Evolutionary conservation across 2,113 vertebrate species (phyloP), one percentile per base, ranked within the genome.

Genomic region (Muscicapa adusta): DNA sequence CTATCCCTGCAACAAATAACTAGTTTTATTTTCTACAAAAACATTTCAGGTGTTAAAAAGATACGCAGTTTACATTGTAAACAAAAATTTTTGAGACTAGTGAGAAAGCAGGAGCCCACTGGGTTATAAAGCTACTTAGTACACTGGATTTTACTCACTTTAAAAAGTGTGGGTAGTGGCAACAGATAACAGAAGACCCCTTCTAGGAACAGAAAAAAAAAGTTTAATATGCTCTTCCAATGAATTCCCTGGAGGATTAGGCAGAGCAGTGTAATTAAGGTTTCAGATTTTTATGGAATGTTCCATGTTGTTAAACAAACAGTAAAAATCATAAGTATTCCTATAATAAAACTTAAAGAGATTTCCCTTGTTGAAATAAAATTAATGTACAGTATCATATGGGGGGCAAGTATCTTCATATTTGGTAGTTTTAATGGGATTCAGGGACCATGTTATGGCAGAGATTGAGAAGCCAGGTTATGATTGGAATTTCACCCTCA

Each of bases 271-370:
- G 18, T 92, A 87, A 85, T 93, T 80, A 94, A 58, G 28, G 36
- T 92, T 74, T 90, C 85, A 85, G 66, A 72, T 94, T 18, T 48
- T 96, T 96, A 93, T 83, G 19, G 54, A 80, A 90, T 73, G 94
- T 92, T 81, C 68, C 50, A 15, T 96, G 91, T 86, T 96, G 89
- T 96, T 95, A 96, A 91, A 84, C 77, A 96, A 95, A 89, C 88
- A 91, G 67, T 91, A 95, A 97, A 96, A 97, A 50, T 66, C 33
- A 40, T 73, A 73, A 43, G 73, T 93, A 77, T 95, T 79, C 85
- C 43, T 92, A 19, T 60, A 67, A 75, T 71, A 88, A 93, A 96
- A 77, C 47, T 56, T 85, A 89, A 93, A 88, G 79, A 85, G 61
- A 61, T 70, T 51, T 84, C 51, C 89, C 28, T 51, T 70, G 70